These are phyloP conservation scores for Amblyopsis hoosieri DNA, from an alignment of 2,797 vertebrate genomes.

Conservation along the genomic window DNA sequence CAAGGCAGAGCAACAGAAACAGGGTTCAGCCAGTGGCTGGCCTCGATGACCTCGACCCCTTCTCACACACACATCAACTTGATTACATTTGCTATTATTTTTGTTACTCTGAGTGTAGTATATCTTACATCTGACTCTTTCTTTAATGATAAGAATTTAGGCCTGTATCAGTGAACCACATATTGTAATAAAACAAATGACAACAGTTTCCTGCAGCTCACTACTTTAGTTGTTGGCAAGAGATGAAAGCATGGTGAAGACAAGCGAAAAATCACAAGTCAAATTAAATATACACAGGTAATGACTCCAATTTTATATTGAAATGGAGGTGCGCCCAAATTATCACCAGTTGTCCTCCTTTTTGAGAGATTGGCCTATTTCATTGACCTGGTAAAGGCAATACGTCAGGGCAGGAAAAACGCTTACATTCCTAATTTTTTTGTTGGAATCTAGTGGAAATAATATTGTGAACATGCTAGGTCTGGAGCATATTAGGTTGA, in stretches of 20 bases:
- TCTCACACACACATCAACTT: neutral
- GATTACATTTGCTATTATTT: no score
- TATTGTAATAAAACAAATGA: slow-evolving; percentile 29
- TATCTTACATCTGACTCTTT: neutral
- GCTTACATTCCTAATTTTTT: slow-evolving; percentile 40
- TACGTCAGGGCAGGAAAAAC: slow-evolving; percentile 41
- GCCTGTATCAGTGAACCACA: slow-evolving; percentile 38
- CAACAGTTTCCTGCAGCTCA: slow-evolving; percentile 41
- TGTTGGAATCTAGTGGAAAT: slow-evolving; percentile 16
- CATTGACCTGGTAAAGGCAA: slow-evolving; percentile 60
- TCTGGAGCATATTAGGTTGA: neutral
- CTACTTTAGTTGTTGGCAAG: slow-evolving; percentile 5
- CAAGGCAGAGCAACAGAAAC: slow-evolving; percentile 47
- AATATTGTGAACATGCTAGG: slow-evolving; percentile 2
- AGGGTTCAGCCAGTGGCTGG: slow-evolving; percentile 58
- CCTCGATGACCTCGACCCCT: slow-evolving; percentile 30
- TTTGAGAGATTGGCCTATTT: slow-evolving; percentile 69
- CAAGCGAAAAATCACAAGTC: slow-evolving; percentile 53
- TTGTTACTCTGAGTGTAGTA: no score
- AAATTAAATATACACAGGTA: slow-evolving; percentile 35
- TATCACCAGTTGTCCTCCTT: slow-evolving; percentile 62
- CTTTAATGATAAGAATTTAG: slow-evolving; percentile 42
- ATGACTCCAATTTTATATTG: slow-evolving; percentile 57
- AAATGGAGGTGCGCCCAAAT: slow-evolving; percentile 59
- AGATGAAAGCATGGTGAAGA: slow-evolving; percentile 32